Evolutionary conservation across 2,888 invertebrate species (phyloP), one percentile per base, ranked within the genome.

Genomic region (Parthenolecanium corni): DNA sequence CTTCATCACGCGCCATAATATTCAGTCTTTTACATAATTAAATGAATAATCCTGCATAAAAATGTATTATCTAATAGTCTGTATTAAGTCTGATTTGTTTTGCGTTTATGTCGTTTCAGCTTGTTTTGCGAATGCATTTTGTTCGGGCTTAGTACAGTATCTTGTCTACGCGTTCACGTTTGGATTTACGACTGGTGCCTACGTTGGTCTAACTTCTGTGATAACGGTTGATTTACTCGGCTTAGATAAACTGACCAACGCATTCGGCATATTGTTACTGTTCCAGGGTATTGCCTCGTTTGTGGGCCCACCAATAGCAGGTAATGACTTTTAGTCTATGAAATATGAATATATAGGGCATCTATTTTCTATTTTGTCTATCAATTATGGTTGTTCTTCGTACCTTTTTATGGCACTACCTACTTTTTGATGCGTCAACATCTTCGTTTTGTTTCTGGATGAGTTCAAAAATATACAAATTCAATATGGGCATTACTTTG

Each of bases 191-290:
- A 89, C 91, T 70, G 93, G 95, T 68, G 94, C 94, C 64, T 96
- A 95, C 73, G 94, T 95, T 52, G 93, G 94, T n/a, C 78, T 96
- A 57, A 95, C 95, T 2, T 94, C 94, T 21, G 94, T 95, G 61
- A 90, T 95, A 67, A 80, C 95, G 65, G 95, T 95, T 24, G 95
- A 96, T 75, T 80, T 96, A 46, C 77, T 96, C 58, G 94, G 94
- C n/a, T 76, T 95, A 67, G 92, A 93, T 67, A 86, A 82, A 71
- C 78, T 96, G 62, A 95, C 94, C n/a, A 94, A 93, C 74, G 92
- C 94, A 23, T 96, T 96, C 75, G 95, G 95, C 6, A 77, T 96
- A 42, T 78, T 95, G 57, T 76, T 96, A 67, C 79, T 96, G 56
- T 94, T 94, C 76, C 94, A 95, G 79, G 95, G 95, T 58, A 81